Percentiles rank a stretch among this genome's conserved stretches.
Evolutionary conservation across 2,888 invertebrate species (phyloP).

Genomic region (Leptinotarsa tumamoca): DNA sequence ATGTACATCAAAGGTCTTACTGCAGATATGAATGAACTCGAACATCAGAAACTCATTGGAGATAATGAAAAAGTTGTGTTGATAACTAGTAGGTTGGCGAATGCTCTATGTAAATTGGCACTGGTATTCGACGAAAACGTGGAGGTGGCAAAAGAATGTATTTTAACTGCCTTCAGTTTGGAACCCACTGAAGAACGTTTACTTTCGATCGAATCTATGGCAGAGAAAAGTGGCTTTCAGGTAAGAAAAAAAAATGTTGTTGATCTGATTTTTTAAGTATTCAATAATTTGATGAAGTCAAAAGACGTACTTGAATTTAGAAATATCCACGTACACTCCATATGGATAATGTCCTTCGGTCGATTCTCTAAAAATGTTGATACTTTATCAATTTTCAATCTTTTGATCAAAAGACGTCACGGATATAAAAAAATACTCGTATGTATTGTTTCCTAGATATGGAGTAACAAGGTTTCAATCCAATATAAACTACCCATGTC

Average conservation of each 20-base stretch:
- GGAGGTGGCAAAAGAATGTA: slow-evolving; percentile 76
- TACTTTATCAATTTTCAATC: too few relatives aligned
- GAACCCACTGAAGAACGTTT: slow-evolving; percentile 75
- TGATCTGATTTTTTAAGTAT: not conserved
- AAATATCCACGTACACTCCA: too few relatives aligned
- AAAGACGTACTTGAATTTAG: too few relatives aligned
- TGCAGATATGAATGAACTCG: slow-evolving; percentile 80
- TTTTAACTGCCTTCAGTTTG: slow-evolving; percentile 81
- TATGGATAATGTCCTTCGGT: too few relatives aligned
- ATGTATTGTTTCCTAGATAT: too few relatives aligned
- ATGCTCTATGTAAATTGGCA: slow-evolving; percentile 75
- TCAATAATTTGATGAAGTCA: too few relatives aligned
- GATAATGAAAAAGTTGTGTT: slow-evolving; percentile 68
- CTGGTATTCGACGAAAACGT: slow-evolving; percentile 71
- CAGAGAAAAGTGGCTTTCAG: slow-evolving; percentile 67
- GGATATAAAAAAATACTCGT: too few relatives aligned
- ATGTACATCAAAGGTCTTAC: slow-evolving; percentile 80
- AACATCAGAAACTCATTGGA: slow-evolving; percentile 72
- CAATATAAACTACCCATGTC: too few relatives aligned
- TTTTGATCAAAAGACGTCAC: too few relatives aligned
- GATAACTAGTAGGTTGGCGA: slow-evolving; percentile 71
- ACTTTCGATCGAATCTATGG: slow-evolving; percentile 70
- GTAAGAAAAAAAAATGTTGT: slow-evolving; percentile 52
- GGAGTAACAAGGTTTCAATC: too few relatives aligned
- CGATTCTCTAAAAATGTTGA: too few relatives aligned